phyloP scores from a whole-genome alignment of 2,888 invertebrate species.

The Cynaeus angustus region DNA sequence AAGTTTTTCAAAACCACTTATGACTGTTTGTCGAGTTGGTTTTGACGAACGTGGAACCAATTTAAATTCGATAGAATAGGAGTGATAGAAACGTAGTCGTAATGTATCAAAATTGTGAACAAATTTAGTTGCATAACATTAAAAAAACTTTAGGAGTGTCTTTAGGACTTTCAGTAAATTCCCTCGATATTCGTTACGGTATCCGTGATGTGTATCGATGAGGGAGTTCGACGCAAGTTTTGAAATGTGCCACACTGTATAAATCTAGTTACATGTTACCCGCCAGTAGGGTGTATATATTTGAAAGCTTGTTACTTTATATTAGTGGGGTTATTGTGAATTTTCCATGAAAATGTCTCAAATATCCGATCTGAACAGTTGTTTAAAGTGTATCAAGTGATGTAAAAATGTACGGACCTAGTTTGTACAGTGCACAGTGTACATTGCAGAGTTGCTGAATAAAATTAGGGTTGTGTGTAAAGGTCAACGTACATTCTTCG shows the following conservation, averaged over 20 bases:
- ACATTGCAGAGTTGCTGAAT: constrained; percentile 45
- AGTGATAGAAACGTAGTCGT: constrained; percentile 17
- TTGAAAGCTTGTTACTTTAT: constrained; percentile 44
- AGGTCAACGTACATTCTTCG: constrained; percentile 44
- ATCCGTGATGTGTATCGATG: constrained; percentile 3
- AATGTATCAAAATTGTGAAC: constrained; percentile 30
- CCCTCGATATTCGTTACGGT: constrained; percentile 4
- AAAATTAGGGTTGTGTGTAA: constrained; percentile 47
- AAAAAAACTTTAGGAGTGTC: too few species aligned
- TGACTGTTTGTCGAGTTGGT: constrained; percentile 1
- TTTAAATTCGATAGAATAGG: constrained; percentile 1
- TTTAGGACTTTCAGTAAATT: constrained; percentile 4
- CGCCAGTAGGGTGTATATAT: constrained; percentile 34
- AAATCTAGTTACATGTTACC: constrained; percentile 32
- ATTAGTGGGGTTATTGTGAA: constrained; percentile 47
- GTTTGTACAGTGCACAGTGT: constrained; percentile 51
- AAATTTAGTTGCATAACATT: constrained; percentile 13
- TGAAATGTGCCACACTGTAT: constrained; percentile 35
- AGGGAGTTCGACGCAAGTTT: constrained; percentile 17
- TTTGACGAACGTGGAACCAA: constrained; percentile 2
- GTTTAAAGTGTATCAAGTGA: constrained; percentile 38
- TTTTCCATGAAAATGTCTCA: constrained; percentile 50
- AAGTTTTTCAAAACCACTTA: constrained; percentile 18
- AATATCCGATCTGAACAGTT: constrained; percentile 39
- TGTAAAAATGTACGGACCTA: constrained; percentile 47